phyloP scores from a whole-genome alignment of 2,888 invertebrate genomes.

The Melieria omissa region DNA sequence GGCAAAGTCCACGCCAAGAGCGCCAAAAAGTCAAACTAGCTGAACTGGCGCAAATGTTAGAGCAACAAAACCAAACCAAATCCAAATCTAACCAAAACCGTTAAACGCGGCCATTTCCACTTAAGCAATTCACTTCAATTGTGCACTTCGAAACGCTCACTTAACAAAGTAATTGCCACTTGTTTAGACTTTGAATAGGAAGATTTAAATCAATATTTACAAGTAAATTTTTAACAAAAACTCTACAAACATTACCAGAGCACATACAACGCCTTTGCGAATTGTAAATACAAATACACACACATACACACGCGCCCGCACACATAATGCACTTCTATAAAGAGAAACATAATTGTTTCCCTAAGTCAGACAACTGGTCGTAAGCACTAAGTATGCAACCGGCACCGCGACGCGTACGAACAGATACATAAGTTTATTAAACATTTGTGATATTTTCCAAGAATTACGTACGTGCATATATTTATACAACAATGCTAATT shows the following conservation, averaged over 20 bases:
- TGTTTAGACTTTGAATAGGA: too few relatives aligned
- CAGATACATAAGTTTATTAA: too few relatives aligned
- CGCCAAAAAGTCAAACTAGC: conserved; percentile 22
- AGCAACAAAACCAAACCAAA: background rate
- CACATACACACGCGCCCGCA: too few relatives aligned
- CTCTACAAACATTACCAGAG: background rate
- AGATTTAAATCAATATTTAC: too few relatives aligned
- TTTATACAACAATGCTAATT: background rate
- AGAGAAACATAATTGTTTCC: too few relatives aligned
- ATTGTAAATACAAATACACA: too few relatives aligned
- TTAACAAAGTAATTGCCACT: too few relatives aligned
- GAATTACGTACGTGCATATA: conserved; percentile 16
- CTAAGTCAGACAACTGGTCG: too few relatives aligned
- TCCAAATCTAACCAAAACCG: conserved; percentile 2
- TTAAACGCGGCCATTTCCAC: conserved; percentile 5
- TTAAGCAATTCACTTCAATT: conserved; percentile 42
- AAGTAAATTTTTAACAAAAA: background rate
- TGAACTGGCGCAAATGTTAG: background rate
- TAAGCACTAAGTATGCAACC: too few relatives aligned
- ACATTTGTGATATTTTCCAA: background rate
- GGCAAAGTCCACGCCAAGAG: conserved; percentile 49
- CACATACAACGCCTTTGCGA: too few relatives aligned
- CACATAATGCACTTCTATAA: too few relatives aligned
- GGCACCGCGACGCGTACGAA: too few relatives aligned
- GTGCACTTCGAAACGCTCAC: conserved; percentile 32